Conservation (phyloP, 2,113 vertebrate species). For the Tychaedon coryphoeus region DNA sequence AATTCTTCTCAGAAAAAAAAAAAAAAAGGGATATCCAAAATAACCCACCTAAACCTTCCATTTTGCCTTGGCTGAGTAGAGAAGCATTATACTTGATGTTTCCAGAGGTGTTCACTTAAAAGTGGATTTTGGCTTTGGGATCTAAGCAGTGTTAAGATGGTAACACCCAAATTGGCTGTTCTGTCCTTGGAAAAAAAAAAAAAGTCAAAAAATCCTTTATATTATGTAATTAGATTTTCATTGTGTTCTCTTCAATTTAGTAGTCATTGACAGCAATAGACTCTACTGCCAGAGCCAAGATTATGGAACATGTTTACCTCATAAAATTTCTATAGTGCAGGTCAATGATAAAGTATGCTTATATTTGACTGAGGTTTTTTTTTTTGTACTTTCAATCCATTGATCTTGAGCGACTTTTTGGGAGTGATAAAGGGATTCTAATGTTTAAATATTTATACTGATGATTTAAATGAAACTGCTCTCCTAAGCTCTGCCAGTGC, state of each 20-base stretch:
- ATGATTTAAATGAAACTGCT: neutral
- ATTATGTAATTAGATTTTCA: neutral
- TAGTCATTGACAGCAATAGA: neutral
- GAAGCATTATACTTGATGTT: neutral
- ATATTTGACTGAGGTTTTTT: neutral
- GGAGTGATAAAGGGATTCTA: neutral
- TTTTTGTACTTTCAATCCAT: neutral
- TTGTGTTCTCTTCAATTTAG: neutral
- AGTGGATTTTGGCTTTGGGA: neutral
- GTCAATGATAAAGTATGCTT: neutral
- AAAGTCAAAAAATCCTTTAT: neutral
- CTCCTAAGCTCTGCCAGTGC: neutral
- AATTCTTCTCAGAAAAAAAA: neutral
- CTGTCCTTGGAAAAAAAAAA: neutral
- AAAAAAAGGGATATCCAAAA: neutral
- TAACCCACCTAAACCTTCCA: rapidly evolving
- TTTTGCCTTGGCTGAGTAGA: neutral
- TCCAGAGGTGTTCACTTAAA: neutral
- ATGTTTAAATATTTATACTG: conserved; percentile 7
- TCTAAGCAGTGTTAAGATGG: neutral
- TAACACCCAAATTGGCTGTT: neutral
- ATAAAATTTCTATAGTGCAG: neutral
- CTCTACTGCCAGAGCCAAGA: neutral
- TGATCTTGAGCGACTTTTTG: neutral
- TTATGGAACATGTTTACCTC: neutral